Base-by-base conservation (phyloP, 2,888 invertebrate species). In the Ichneumon xanthorius region DNA sequence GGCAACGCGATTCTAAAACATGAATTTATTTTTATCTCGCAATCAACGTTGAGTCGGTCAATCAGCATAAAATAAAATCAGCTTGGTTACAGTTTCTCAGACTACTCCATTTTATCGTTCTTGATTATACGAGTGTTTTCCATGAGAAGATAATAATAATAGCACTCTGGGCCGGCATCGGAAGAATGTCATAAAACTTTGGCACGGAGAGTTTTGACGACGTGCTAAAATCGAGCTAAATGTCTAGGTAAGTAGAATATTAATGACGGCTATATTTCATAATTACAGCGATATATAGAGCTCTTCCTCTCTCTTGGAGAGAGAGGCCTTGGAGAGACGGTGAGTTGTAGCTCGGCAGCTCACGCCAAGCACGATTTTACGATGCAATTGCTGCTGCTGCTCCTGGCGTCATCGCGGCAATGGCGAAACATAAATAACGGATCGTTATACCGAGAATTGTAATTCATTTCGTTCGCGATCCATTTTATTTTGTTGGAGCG, bases 231-330 rank as follows among this genome's bases (percentile, higher is more conserved):
- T 85, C 88, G 84, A 87, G 86, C 88, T 89, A 88, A 89, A 88
- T 87, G 88, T 88, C 88, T 81, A 87, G 85, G 86, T 89, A 88
- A 88, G 89, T 88, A 87, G 89, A 89, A 88, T 89, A 89, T 89
- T 87, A 89, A 89, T 89, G 85, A 86, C 85, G 85, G 86, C 86
- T 84, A 82, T 87, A 87, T 86, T 87, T 87, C 82, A 87, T 84
- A 84, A 84, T 73, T 72, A 80, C 53, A 73, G 63, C 61, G 84
- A 77, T 79, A 77, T 84, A 79, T 72, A 82, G 55, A 76, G 48
- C 50, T 67, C 33, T 30, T 4, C 26, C 22, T 45, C 63, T 33
- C 63, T 30, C 16, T 30, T n/a, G n/a, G 19, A 55, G 55, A 4
- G 72, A 45, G 58, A 73, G 53, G 70, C 84, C 73, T 78, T 70